Base-by-base conservation (phyloP, 2,888 invertebrate genomes). In the Byasa hedistus region DNA sequence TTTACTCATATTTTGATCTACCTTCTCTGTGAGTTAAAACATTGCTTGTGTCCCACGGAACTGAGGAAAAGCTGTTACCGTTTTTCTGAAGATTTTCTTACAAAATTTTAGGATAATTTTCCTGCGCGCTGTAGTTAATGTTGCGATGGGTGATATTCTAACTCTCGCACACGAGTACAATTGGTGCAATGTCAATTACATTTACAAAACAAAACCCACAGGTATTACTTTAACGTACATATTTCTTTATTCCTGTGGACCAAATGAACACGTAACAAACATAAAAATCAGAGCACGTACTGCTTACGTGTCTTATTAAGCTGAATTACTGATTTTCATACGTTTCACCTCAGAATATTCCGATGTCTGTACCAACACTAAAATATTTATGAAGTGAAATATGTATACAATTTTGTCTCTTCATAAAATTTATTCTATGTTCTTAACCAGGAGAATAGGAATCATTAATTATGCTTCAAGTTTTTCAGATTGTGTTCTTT, bases 241-340 rank as follows among this genome's bases (percentile, higher is more conserved):
- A n/a, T n/a, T 19, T 19, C 17, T 44, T 44, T 44, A 44, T 44
- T 17, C 44, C 44, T 7, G n/a, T 21, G 22, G 10, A 52, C 52
- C 5, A 57, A 57, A 57, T 64, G 57, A 58, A 58, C 51, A n/a
- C 36, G 57, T 64, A 64, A 64, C 58, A 64, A 58, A 52, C 54
- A 51, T 58, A 57, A 64, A 64, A 64, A 52, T 58, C 57, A 64
- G 36, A 27, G 15, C 64, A 64, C 58, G 64, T 58, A 52, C 58
- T 23, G 10, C 32, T 63, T 58, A n/a, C 58, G 58, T 64, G 64
- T 58, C 58, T 36, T 58, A 64, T 64, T 57, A 64, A 39, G 52
- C 23, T 36, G 58, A 64, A 64, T 58, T 39, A 64, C 64, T 58
- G 64, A 64, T 64, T 52, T 64, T 51, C 57, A 57, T 64, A 64